Evolutionary conservation across 1,140 invertebrate species (phyloP).

Genomic region (Coenobita brevimanus): DNA sequence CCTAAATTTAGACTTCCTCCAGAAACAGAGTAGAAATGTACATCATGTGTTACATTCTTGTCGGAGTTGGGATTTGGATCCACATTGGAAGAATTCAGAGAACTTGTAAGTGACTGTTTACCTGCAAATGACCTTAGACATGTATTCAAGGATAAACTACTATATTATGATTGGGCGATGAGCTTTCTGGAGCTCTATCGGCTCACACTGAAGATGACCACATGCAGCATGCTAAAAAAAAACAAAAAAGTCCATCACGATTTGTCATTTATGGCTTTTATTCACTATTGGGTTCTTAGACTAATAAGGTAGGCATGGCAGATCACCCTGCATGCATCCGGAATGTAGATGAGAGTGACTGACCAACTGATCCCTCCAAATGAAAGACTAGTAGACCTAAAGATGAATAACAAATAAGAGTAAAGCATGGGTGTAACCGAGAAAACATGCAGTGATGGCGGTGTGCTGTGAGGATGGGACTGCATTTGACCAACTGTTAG

Average conservation of each 20-base stretch:
- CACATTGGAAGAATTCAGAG: no score
- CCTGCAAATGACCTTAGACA: not conserved
- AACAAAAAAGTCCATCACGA: not conserved
- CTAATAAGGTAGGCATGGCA: not conserved
- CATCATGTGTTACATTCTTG: no score
- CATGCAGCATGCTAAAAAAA: conserved; percentile 20
- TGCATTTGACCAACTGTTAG: conserved; percentile 36
- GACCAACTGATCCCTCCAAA: not conserved
- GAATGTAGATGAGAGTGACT: no score
- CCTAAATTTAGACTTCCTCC: no score
- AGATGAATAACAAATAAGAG: not conserved
- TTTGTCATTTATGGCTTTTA: conserved; percentile 26
- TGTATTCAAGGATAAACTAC: conserved; percentile 1
- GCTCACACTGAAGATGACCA: not conserved
- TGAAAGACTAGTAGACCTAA: conserved; percentile 12
- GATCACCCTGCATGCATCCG: no score
- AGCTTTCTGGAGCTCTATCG: not conserved
- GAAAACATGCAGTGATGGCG: conserved; percentile 30
- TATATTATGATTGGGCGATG: conserved; percentile 4
- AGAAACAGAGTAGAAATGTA: no score
- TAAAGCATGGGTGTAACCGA: not conserved
- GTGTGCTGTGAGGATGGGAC: conserved; percentile 30
- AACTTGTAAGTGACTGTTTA: no score
- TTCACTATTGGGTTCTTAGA: not conserved
- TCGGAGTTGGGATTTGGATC: no score